These are phyloP conservation scores for Macropus fuliginosus DNA, from an alignment of 2,797 vertebrate genomes.

Conservation along the genomic window DNA sequence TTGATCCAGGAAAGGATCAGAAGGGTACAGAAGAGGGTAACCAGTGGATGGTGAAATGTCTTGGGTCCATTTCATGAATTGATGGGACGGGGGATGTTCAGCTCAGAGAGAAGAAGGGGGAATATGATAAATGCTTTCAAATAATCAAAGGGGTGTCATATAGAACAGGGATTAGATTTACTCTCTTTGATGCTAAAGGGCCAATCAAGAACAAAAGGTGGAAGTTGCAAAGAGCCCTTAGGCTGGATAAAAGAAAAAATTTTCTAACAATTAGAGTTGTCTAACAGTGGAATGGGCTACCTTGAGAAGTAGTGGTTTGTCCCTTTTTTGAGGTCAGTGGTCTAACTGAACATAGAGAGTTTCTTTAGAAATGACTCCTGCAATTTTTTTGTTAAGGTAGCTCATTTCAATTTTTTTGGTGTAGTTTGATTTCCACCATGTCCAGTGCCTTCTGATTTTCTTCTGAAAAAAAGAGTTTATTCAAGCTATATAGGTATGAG, in stretches of 20 bases:
- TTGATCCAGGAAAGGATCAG: too few relatives aligned
- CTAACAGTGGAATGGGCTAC: neutral
- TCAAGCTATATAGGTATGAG: neutral
- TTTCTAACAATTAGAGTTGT: neutral
- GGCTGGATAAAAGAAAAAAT: neutral
- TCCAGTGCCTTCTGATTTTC: neutral
- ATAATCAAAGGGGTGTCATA: neutral
- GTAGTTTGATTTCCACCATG: neutral
- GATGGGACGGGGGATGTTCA: neutral
- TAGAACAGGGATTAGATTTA: neutral
- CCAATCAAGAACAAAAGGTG: neutral
- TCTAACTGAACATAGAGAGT: neutral
- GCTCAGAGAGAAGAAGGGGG: neutral
- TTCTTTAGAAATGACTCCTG: neutral
- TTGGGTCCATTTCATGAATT: neutral
- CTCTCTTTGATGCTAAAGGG: neutral
- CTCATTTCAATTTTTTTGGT: neutral
- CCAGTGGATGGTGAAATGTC: neutral
- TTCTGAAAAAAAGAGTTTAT: neutral
- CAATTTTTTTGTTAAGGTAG: neutral
- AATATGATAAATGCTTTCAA: neutral
- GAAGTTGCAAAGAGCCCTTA: neutral
- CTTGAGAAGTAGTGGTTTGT: neutral
- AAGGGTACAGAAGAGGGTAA: neutral
- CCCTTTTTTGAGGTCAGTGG: neutral